Evolutionary conservation across 2,888 invertebrate genomes (phyloP), one percentile per base, ranked within the genome.

Genomic region (Hypomecis atomaria): DNA sequence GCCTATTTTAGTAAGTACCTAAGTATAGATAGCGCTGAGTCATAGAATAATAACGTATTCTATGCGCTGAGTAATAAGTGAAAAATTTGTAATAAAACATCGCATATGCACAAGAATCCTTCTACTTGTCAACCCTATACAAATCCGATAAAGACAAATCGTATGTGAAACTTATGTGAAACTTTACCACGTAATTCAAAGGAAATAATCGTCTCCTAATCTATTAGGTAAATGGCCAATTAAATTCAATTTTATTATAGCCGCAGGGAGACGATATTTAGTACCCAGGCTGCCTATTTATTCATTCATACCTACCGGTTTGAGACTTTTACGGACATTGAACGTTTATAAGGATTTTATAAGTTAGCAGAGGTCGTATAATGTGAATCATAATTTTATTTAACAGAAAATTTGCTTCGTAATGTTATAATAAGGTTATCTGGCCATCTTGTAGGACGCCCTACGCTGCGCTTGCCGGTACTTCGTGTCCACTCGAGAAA

Each of bases 151-250:
- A 69, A 67, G 65, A 64, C 59, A 65, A 69, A 66, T 55, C 71
- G 71, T 65, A 74, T 71, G 68, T 70, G 69, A 73, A 63, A 59
- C 71, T 72, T 65, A 74, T 71, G 68, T 70, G 69, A 73, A 63
- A 59, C 72, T 65, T n/a, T 72, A 71, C 79, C 75, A 75, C 69
- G 68, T 74, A 71, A 67, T 72, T 74, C 74, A 70, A 79, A 71
- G 74, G 71, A 74, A 65, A 78, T 77, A 71, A 72, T 72, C 65
- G 69, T 67, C 71, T 66, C 69, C 72, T 70, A 72, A 73, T 71
- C 69, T 72, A 76, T 76, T 78, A 73, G 72, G 71, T 75, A 74
- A 76, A 75, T 71, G 72, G 70, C 67, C 75, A 71, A 78, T 80
- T 78, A 77, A 76, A 72, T 65, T 79, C 70, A 78, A 74, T 72